Base-by-base conservation (phyloP, 2,113 vertebrate genomes). In the Chrysochloris asiatica region DNA sequence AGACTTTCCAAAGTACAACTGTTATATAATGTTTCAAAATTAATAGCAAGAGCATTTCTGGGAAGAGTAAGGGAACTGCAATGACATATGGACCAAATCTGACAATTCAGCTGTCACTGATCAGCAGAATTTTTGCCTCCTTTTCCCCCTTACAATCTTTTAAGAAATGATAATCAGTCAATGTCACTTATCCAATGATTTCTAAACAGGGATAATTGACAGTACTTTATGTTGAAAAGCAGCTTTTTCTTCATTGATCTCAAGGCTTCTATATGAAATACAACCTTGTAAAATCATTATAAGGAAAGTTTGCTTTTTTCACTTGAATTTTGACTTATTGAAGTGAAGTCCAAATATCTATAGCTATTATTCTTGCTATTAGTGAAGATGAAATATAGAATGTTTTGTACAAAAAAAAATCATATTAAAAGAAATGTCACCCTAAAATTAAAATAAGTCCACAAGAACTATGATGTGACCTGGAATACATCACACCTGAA, bases 21-120 rank as follows among this genome's bases (percentile, higher is more conserved):
- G 92, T 96, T 97, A 95, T 76, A 95, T 95, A 79, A 76, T 94
- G 96, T 96, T 80, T 83, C 93, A 95, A 92, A 95, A 48, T 87
- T 92, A 90, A 95, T 96, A 97, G 88, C 56, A 95, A 95, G 92
- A 96, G 89, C 88, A 89, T 83, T 98, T 97, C 95, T 98, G 96
- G 95, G 94, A 96, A 97, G 41, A 87, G n/a, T 84, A 96, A 91
- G 69, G 43, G 93, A 96, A 95, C 94, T 96, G 92, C 82, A 95
- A 84, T 92, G 94, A 93, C 93, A 93, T 86, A 72, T 82, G 78
- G 78, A 76, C 83, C 54, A 89, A 95, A 94, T 95, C 90, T 91
- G 56, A 95, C 82, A 73, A 91, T 79, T 87, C 4, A 6, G 93
- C 41, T 95, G 93, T 95, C 90, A 85, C 45, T 8, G 59, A 82